Conservation (phyloP, 2,797 vertebrate genomes). For the Chloroceryle inda region DNA sequence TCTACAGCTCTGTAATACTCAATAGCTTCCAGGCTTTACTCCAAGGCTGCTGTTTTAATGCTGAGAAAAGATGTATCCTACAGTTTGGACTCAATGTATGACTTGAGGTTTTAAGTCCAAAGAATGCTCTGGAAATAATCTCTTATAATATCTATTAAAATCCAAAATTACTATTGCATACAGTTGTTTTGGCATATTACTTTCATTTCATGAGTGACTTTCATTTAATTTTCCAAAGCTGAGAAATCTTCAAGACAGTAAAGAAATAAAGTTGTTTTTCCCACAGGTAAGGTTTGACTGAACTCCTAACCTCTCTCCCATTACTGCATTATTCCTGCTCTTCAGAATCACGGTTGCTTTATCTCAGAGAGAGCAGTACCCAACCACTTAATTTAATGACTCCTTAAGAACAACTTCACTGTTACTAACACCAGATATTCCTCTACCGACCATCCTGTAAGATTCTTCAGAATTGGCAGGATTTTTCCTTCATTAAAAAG, state of each 20-base stretch:
- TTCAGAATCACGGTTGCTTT: background rate
- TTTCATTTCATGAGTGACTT: background rate
- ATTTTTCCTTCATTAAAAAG: background rate
- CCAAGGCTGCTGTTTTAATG: background rate
- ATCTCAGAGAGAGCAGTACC: background rate
- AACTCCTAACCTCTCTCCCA: background rate
- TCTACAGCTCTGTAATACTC: background rate
- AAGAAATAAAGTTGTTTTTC: background rate
- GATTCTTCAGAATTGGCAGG: background rate
- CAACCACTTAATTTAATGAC: background rate
- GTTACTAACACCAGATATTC: background rate
- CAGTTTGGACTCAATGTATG: background rate
- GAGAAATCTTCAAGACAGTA: background rate
- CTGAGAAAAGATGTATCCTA: background rate
- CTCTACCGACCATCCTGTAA: background rate
- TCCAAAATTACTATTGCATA: background rate
- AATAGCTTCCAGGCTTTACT: background rate
- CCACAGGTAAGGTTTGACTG: background rate
- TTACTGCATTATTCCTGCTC: background rate
- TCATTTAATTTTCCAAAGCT: background rate
- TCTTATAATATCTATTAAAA: background rate
- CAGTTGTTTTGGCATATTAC: background rate
- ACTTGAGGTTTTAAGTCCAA: background rate
- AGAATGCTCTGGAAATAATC: background rate
- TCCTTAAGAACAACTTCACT: background rate